Conservation (phyloP, 2,797 vertebrate species). For the Pseudopleuronectes americanus region DNA sequence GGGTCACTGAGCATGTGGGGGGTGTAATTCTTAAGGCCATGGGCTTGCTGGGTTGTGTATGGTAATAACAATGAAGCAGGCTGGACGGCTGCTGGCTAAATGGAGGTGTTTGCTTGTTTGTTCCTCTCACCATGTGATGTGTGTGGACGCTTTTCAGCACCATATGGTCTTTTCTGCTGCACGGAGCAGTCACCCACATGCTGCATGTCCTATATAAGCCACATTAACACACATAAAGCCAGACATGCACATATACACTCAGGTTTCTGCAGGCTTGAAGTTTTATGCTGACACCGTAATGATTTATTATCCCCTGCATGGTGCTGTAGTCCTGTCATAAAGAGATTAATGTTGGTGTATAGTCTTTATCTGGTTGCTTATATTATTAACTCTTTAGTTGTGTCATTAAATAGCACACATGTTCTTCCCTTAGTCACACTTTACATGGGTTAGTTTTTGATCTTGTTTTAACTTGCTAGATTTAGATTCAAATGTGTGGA, state of each 20-base stretch:
- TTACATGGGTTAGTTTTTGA: neutral
- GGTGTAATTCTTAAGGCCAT: constrained; percentile 49
- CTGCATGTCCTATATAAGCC: constrained; percentile 29
- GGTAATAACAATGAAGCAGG: constrained; percentile 54
- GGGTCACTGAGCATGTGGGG: constrained; percentile 53
- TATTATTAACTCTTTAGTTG: neutral
- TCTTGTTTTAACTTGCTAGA: neutral
- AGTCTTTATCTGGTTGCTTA: constrained; percentile 21
- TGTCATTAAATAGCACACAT: neutral
- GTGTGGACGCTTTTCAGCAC: constrained; percentile 46
- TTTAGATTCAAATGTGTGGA: constrained; percentile 4
- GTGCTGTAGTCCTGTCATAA: constrained; percentile 9
- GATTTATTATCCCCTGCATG: constrained; percentile 54
- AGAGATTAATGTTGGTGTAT: constrained; percentile 18
- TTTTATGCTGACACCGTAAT: constrained; percentile 36
- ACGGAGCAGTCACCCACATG: constrained; percentile 26
- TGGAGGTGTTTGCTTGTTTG: constrained; percentile 63
- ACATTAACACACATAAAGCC: constrained; percentile 30
- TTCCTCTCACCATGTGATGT: constrained; percentile 56
- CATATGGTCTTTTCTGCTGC: constrained; percentile 76
- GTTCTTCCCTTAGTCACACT: neutral
- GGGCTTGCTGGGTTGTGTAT: constrained; percentile 44
- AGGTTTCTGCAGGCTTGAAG: constrained; percentile 43
- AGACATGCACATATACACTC: constrained; percentile 7
- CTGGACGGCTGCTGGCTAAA: constrained; percentile 62